A percentile compares a stretch with the other conserved stretches of the same genome.
Evolutionary conservation across 1,140 invertebrate species (phyloP).

Genomic region (Drosophila nannoptera): DNA sequence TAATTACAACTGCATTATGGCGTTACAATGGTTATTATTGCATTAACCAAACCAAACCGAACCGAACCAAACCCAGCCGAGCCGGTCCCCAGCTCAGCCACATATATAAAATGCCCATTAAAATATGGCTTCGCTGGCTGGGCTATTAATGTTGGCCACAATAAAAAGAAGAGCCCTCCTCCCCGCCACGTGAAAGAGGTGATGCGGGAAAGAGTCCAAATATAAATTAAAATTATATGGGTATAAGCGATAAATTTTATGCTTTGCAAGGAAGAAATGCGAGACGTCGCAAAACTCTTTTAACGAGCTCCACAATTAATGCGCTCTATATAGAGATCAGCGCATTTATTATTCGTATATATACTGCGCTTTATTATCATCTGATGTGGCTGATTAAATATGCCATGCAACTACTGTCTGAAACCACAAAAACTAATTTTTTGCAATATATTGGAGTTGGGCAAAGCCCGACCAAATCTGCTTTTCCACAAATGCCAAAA

Average conservation of each 20-base stretch:
- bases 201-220: constrained; percentile 14
- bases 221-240: constrained; percentile 50
- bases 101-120: constrained; percentile 45
- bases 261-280: constrained; percentile 30
- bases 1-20: constrained; percentile 50
- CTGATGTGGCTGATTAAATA: neutral
- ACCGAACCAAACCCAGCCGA: constrained; percentile 29
- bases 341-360: constrained; percentile 28
- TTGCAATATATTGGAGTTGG: neutral
- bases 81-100: neutral
- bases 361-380: constrained; percentile 1
- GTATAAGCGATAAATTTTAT: constrained; percentile 43
- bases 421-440: neutral
- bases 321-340: constrained; percentile 26
- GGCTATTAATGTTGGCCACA: constrained; percentile 25
- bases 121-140: constrained; percentile 26
- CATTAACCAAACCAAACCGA: constrained; percentile 44
- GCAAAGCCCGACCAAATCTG: neutral
- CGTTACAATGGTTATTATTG: constrained; percentile 43
- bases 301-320: constrained; percentile 35
- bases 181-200: neutral
- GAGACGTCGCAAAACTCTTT: constrained; percentile 27
- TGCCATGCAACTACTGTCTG: neutral
- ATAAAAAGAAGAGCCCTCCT: neutral
- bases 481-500: neutral